A percentile compares a stretch with the other conserved stretches of the same genome.
Conservation (phyloP, 2,113 vertebrate genomes). For the Martes martes region DNA sequence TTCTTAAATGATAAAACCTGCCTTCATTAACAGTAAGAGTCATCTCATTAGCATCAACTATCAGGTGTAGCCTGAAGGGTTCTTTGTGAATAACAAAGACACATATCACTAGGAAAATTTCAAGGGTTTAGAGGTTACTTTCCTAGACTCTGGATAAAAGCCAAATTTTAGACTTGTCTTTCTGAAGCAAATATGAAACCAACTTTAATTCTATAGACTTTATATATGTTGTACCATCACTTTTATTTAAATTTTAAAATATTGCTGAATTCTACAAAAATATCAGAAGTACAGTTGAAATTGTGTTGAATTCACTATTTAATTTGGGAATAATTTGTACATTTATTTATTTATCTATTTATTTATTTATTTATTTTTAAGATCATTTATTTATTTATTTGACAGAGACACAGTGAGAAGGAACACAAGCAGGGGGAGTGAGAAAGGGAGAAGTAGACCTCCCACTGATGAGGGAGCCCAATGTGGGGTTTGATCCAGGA, state of each 20-base stretch:
- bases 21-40: background rate
- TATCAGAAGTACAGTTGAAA: background rate
- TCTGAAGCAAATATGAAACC: background rate
- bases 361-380: no score
- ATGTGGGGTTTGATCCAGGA: no score
- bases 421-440: no score
- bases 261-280: background rate
- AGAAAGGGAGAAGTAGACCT: no score
- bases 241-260: background rate
- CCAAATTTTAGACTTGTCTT: background rate
- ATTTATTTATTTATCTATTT: background rate
- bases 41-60: background rate
- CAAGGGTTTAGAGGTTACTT: background rate
- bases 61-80: background rate
- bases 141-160: background rate
- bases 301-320: background rate
- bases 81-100: background rate
- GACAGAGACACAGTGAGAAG: no score
- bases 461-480: no score
- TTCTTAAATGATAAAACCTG: background rate
- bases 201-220: background rate
- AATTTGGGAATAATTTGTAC: background rate
- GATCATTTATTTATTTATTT: no score
- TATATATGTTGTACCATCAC: background rate
- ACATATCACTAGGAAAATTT: background rate